Evolutionary conservation across 1,140 invertebrate species (phyloP), one percentile per base, ranked within the genome.

Genomic region (Bombus affinis): DNA sequence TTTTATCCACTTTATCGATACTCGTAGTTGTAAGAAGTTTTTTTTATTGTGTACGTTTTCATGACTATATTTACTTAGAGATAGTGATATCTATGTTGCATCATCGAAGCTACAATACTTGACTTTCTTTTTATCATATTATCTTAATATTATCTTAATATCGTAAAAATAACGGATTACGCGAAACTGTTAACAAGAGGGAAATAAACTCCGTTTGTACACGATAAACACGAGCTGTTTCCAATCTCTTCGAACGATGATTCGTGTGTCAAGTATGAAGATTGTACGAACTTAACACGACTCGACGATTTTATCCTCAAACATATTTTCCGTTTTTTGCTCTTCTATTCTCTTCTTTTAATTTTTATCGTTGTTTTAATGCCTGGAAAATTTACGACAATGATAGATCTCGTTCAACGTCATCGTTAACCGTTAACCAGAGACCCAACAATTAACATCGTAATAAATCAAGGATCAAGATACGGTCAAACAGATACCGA

Each of bases 111-210:
- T 2, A 53, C 47, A 68, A 76, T 86, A 82, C 66, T n/a, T 44
- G 66, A 86, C 82, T 86, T 78, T 86, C 78, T 53, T 57, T 47
- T 83, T 57, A 78, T 86, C 68, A 12, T 28, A 18, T 83, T 76
- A 37, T 62, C 62, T 71, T 82, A 66, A n/a, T 28, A 18, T 83
- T 76, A 37, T 62, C 62, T 71, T 82, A 66, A n/a, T 35, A 35
- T 35, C 15, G 28, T n/a, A 75, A 15, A n/a, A 70, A 32, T 35
- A 32, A 37, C 47, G 44, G 62, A 84, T 83, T 70, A 74, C 62
- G 74, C 66, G 37, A 28, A 9, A 35, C 28, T 47, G 22, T 84
- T 53, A 44, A 13, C 9, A 76, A n/a, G 37, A 28, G 53, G 71
- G 37, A 72, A 76, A 87, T 80, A 87, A 84, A 87, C 80, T 57